Evolutionary conservation across 2,888 invertebrate species (phyloP).

Genomic region (Corythucha ciliata): DNA sequence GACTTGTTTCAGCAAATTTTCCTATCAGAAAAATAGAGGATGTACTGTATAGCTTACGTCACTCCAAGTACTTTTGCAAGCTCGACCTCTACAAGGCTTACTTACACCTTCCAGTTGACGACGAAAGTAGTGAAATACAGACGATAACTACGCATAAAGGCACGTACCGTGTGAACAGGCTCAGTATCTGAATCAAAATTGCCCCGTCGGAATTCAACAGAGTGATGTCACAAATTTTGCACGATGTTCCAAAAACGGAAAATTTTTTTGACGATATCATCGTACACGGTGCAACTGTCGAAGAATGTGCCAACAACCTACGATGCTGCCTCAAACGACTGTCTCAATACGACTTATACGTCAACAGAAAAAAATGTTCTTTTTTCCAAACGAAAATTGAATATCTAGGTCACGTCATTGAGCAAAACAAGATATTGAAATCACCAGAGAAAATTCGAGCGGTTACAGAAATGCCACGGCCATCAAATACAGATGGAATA

Average conservation of each 20-base stretch:
- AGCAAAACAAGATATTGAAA: neutral
- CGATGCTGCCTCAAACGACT: neutral
- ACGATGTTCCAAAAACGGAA: neutral
- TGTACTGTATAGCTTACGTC: slow-evolving; percentile 21
- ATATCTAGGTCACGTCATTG: slow-evolving; percentile 4
- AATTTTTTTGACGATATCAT: neutral
- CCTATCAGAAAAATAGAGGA: slow-evolving; percentile 28
- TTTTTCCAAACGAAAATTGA: slow-evolving; percentile 3
- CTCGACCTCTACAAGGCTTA: slow-evolving; percentile 32
- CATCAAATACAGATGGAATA: neutral
- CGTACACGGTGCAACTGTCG: neutral
- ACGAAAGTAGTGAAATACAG: slow-evolving; percentile 20
- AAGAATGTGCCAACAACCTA: neutral
- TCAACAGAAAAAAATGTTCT: slow-evolving; percentile 5
- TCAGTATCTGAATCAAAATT: slow-evolving; percentile 1
- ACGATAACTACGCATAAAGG: slow-evolving; percentile 24
- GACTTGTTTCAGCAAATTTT: slow-evolving; percentile 30
- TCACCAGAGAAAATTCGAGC: slow-evolving; percentile 5
- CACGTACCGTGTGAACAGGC: slow-evolving; percentile 12
- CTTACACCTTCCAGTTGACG: slow-evolving; percentile 25
- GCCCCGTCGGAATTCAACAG: slow-evolving; percentile 13
- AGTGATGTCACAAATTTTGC: neutral
- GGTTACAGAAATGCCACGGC: neutral
- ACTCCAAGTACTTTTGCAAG: slow-evolving; percentile 26
- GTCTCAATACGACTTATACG: slow-evolving; percentile 4